These are phyloP conservation scores for Acanthopagrus latus DNA, from an alignment of 2,797 vertebrate genomes.

Conservation along the genomic window DNA sequence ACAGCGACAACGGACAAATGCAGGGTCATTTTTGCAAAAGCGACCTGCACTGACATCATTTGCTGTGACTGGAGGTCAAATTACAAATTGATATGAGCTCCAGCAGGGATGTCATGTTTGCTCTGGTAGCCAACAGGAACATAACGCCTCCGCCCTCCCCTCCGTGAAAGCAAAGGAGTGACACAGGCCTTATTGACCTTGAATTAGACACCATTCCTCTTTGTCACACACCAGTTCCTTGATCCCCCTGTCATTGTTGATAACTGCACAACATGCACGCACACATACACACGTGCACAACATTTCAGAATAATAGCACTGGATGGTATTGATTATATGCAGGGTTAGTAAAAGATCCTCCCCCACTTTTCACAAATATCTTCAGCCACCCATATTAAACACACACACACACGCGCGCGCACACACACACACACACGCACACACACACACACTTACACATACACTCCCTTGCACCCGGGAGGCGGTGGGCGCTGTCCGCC, in stretches of 20 bases:
- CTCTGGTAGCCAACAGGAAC: constrained; percentile 80
- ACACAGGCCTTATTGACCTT: constrained; percentile 83
- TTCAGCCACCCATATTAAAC: constrained; percentile 32
- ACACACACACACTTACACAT: constrained; percentile 13
- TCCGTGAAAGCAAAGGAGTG: constrained; percentile 54
- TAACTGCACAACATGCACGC: constrained; percentile 69
- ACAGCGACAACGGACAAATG: constrained; percentile 43
- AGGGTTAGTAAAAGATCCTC: constrained; percentile 86
- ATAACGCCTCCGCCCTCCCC: constrained; percentile 66
- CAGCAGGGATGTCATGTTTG: constrained; percentile 75
- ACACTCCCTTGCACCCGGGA: constrained; percentile 75
- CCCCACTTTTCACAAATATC: constrained; percentile 77
- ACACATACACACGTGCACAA: constrained; percentile 22
- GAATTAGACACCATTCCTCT: constrained; percentile 85
- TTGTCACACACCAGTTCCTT: constrained; percentile 87
- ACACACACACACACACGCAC: constrained; percentile 15
- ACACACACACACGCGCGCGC: constrained; percentile 17
- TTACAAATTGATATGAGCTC: constrained; percentile 80
- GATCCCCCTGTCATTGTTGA: constrained; percentile 84
- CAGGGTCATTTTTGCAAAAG: constrained; percentile 43
- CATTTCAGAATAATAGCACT: constrained; percentile 86
- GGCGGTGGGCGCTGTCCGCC: constrained; percentile 47
- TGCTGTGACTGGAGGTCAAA: constrained; percentile 56
- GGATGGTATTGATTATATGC: constrained; percentile 89
- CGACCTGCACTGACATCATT: constrained; percentile 67